Conservation (phyloP, 2,888 invertebrate genomes). For the Thera obeliscata region DNA sequence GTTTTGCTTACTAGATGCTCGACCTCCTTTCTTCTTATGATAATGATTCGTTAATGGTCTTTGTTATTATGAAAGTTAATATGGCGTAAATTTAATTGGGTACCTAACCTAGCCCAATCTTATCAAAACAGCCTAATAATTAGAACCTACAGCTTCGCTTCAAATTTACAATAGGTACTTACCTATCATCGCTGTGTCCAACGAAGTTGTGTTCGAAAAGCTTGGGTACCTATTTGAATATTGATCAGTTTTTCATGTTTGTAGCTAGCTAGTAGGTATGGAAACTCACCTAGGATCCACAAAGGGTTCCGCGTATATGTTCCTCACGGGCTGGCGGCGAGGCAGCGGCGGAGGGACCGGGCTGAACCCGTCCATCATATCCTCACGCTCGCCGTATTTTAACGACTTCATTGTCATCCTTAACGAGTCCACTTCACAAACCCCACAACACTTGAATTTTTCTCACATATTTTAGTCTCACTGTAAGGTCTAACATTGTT, state of each 20-base stretch:
- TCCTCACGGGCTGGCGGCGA: conserved; percentile 85
- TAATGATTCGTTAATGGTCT: background rate
- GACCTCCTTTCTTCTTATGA: background rate
- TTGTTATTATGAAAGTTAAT: background rate
- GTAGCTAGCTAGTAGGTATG: conserved; percentile 1
- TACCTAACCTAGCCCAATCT: background rate
- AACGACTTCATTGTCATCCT: conserved; percentile 87
- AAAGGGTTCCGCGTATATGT: conserved; percentile 88
- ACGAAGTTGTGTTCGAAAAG: background rate
- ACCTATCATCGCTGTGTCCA: background rate
- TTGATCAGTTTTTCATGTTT: background rate
- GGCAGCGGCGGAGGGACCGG: conserved; percentile 86
- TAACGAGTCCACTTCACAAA: conserved; percentile 74
- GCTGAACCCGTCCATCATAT: conserved; percentile 83
- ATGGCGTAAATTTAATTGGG: too few species aligned
- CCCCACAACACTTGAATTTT: conserved; percentile 67
- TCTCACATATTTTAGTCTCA: conserved; percentile 70
- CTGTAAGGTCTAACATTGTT: conserved; percentile 55
- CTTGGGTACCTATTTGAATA: background rate
- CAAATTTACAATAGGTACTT: too few species aligned
- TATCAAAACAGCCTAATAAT: background rate
- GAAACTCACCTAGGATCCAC: conserved; percentile 83
- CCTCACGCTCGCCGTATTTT: conserved; percentile 82
- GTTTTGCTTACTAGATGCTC: background rate
- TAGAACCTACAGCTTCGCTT: background rate